Evolutionary conservation across 2,113 vertebrate genomes (phyloP), one percentile per base, ranked within the genome.

Genomic region (Stegostoma tigrinum): DNA sequence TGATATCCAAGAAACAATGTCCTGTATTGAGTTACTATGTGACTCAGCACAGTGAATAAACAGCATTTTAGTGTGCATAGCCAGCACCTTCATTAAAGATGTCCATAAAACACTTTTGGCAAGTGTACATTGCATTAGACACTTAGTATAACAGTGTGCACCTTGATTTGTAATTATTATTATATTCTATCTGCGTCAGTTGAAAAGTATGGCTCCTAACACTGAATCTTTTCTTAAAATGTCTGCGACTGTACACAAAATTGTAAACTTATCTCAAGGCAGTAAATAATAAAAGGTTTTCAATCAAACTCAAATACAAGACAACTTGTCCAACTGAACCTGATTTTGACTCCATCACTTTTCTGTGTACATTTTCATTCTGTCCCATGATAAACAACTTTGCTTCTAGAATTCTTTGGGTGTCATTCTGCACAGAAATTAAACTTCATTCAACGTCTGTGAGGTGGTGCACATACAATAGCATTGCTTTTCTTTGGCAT

Each of bases 181-280:
- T 45, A 45, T 70, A 45, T 27, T 14, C 66, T 70, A 70, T 94
- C 67, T 64, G 52, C n/a, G 52, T 90, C 87, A 90, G 52, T 90
- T 55, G 64, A 90, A 42, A 90, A 64, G 61, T 66, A 23, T 23
- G 8, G 0, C 66, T 66, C 61, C 17, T 7, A 38, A 93, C 61
- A 93, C 30, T 93, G 34, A 67, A 93, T 5, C 34, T 93, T n/a
- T 93, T 66, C 5, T 93, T n/a, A 93, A 93, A 93, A 93, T 15
- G n/a, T 66, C 34, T 93, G 89, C 38, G 66, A 30, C 61, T 66
- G 64, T n/a, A n/a, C 89, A 64, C 55, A 64, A 55, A 52, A 52
- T 85, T 15, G 45, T 85, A 83, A 87, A 23, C 48, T 14, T 87
- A 55, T 55, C 87, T 61, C 89, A 66, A 1, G 21, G 55, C 61